Base-by-base conservation (phyloP, 2,797 vertebrate genomes). In the Gouania willdenowi region DNA sequence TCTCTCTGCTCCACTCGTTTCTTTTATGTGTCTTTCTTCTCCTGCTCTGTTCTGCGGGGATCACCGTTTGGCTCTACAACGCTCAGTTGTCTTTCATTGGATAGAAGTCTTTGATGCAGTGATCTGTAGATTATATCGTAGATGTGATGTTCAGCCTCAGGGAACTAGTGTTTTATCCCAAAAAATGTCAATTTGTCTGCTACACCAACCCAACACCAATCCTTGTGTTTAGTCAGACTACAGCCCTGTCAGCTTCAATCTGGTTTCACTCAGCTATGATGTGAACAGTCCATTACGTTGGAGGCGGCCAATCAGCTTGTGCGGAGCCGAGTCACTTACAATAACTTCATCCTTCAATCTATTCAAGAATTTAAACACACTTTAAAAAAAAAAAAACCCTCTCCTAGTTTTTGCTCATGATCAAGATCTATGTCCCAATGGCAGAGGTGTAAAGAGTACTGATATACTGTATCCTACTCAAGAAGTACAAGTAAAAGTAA, bases 121-220 rank as follows among this genome's bases (percentile, higher is more conserved):
- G 67, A 77, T 75, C 71, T 74, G 68, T 71, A 38, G 61, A 66
- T 79, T 40, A 48, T 17, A 66, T 65, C 63, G 66, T 17, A 41
- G 31, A 36, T 49, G 49, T 60, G 57, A 63, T 58, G 56, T 55
- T 75, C 46, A 8, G 70, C 77, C 53, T 62, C 38, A 0, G 66
- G 70, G 69, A 68, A 54, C 22, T 50, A 3, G 7, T 48, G 57
- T 75, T 77, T 75, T 38, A 69, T 64, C 56, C 56, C 55, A 58
- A 59, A 58, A 50, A 64, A 50, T 40, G 51, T 66, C 61, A 59
- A 49, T 65, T 58, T 75, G 63, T 66, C 46, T 36, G 38, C 64
- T 28, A 2, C 32, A 3, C 19, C n/a, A 1, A 45, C 16, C 14
- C 34, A 40, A 21, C 25, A 7, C 27, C 25, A 56, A 26, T 53